These are phyloP conservation scores for Potorous gilbertii DNA, from an alignment of 2,797 vertebrate species.

Conservation along the genomic window DNA sequence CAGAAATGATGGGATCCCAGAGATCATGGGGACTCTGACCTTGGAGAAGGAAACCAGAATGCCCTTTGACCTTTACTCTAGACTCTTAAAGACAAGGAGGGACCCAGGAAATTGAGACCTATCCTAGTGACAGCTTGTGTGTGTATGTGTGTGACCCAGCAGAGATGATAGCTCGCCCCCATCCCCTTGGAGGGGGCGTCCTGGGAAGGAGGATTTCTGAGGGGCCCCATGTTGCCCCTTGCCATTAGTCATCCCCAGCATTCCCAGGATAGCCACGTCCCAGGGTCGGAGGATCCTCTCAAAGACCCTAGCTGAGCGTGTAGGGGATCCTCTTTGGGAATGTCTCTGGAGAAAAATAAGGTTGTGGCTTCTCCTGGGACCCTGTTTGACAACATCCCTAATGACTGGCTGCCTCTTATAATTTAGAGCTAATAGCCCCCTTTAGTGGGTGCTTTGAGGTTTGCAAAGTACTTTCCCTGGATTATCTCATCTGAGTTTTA, in stretches of 20 bases:
- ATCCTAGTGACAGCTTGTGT: too few relatives aligned
- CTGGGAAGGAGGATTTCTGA: not conserved
- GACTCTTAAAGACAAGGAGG: not conserved
- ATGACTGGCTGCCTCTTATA: not conserved
- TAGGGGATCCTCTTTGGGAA: not conserved
- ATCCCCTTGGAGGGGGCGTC: not conserved
- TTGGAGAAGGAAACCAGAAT: constrained; percentile 31
- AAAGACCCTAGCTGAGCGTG: too few relatives aligned
- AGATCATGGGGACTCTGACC: constrained; percentile 33
- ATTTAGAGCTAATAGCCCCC: not conserved
- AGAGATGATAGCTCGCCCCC: too few relatives aligned
- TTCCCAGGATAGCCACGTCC: too few relatives aligned
- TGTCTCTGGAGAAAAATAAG: not conserved
- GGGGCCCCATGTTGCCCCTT: too few relatives aligned
- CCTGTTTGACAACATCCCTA: not conserved
- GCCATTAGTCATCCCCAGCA: too few relatives aligned
- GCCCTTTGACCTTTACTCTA: not conserved
- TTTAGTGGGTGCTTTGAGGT: too few relatives aligned
- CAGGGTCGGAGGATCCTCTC: too few relatives aligned
- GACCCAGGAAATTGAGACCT: not conserved
- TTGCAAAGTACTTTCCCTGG: not conserved
- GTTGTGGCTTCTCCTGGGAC: not conserved
- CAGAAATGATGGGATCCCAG: not conserved
- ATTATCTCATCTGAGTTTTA: not conserved
- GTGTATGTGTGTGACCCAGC: too few relatives aligned